Base-by-base conservation (phyloP, 2,888 invertebrate species). In the Aphidius colemani region DNA sequence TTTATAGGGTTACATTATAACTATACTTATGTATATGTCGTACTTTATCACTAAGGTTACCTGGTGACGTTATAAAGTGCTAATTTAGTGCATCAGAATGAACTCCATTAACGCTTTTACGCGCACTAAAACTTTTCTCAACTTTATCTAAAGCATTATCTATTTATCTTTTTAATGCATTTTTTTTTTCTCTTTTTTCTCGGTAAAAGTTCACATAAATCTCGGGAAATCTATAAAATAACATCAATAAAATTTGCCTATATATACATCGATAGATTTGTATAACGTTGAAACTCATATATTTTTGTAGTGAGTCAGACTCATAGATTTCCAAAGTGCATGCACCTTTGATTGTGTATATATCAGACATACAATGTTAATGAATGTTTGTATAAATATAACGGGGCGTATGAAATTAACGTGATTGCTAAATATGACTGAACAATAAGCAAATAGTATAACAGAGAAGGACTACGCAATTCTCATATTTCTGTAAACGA, bases 81-180 rank as follows among this genome's bases (percentile, higher is more conserved):
- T 65, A 65, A 65, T 65, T 65, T 65, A 65, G 61, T 65, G 58
- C 61, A 58, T 5, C 65, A 57, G 58, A 61, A 65, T 65, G 61
- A 65, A 65, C 61, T 61, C 65, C 61, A 61, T 65, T 65, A 65
- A 61, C 58, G 65, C 65, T 65, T 61, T 65, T 65, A 65, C 58
- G 51, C 61, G 61, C 57, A 53, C 53, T 61, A 58, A 53, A 65
- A 65, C 61, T 65, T 65, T 61, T 65, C 56, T 45, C 46, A 2
- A 44, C 18, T 44, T 46, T 18, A 45, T 30, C 8, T 8, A 30
- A 30, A 30, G 30, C 46, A 9, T 57, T 46, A 46, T 57, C 39
- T 46, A 10, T 46, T 10, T 48, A 48, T 13, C 13, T 48, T 13
- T 13, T 7, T 7, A 13, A 57, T 46, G 46, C 41, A 49, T 53